A percentile compares a stretch with the other conserved stretches of the same genome.
These are phyloP conservation scores for Neopipo cinnamomea DNA, from an alignment of 2,113 vertebrate genomes.

Conservation along the genomic window DNA sequence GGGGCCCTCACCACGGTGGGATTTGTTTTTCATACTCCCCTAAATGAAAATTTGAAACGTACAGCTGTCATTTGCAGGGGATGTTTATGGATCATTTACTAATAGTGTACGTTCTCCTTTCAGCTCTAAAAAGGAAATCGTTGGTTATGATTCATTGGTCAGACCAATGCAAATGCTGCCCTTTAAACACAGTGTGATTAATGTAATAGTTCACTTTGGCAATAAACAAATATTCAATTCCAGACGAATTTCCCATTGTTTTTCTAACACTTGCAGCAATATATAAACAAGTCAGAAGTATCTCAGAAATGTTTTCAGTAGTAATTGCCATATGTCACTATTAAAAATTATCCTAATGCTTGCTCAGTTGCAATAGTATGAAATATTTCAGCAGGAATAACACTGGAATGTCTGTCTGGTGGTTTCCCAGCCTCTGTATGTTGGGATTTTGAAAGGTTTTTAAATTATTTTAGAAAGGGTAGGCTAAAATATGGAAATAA, in stretches of 20 bases:
- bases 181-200: conserved; percentile 40
- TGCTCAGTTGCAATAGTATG: not conserved
- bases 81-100: conserved; percentile 17
- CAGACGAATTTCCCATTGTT: not conserved
- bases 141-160: conserved; percentile 31
- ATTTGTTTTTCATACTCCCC: fast-evolving
- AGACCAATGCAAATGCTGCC: conserved; percentile 45
- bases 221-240: conserved; percentile 4
- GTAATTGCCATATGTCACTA: not conserved
- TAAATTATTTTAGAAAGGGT: not conserved
- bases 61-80: not conserved
- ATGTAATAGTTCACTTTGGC: conserved; percentile 13
- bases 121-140: not conserved
- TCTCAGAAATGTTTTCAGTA: not conserved
- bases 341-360: not conserved
- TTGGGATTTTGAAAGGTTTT: not conserved
- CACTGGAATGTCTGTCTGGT: not conserved
- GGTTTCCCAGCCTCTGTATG: not conserved
- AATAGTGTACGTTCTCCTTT: not conserved
- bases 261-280: not conserved
- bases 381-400: not conserved
- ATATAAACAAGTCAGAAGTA: not conserved
- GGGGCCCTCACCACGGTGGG: not conserved
- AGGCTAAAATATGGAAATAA: not conserved
- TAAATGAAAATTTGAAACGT: not conserved